A percentile compares a stretch with the other conserved stretches of the same genome.
Conservation (phyloP, 2,113 vertebrate genomes). For the Hylia prasina region DNA sequence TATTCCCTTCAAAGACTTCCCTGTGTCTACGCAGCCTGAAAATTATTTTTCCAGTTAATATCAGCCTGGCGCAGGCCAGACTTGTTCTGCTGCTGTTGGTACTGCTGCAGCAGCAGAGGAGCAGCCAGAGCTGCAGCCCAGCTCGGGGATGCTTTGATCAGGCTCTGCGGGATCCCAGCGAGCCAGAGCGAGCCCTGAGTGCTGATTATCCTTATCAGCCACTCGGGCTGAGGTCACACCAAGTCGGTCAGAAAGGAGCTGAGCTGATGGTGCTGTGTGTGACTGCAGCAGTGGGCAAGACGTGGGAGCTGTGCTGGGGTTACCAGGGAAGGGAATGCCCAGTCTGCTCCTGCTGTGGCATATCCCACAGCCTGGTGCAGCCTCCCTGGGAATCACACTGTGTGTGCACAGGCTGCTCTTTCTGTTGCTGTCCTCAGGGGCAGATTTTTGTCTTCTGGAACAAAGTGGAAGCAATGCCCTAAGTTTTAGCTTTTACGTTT, state of each 20-base stretch:
- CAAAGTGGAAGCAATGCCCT: background rate
- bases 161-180: background rate
- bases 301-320: background rate
- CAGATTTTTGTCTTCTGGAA: background rate
- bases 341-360: background rate
- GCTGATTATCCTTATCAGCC: background rate
- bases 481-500: background rate
- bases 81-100: background rate
- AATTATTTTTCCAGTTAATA: background rate
- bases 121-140: background rate
- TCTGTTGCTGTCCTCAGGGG: background rate
- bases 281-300: background rate
- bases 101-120: background rate
- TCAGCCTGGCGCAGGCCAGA: background rate
- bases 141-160: background rate
- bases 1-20: background rate
- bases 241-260: background rate
- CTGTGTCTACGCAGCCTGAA: background rate
- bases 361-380: too few relatives aligned
- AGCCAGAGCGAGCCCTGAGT: background rate
- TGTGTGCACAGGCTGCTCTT: background rate
- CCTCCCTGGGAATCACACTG: rapidly evolving
- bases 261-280: background rate
- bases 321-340: background rate
- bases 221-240: background rate